Base-by-base conservation (phyloP, 2,113 vertebrate species). In the Chamaetylas fuelleborni region DNA sequence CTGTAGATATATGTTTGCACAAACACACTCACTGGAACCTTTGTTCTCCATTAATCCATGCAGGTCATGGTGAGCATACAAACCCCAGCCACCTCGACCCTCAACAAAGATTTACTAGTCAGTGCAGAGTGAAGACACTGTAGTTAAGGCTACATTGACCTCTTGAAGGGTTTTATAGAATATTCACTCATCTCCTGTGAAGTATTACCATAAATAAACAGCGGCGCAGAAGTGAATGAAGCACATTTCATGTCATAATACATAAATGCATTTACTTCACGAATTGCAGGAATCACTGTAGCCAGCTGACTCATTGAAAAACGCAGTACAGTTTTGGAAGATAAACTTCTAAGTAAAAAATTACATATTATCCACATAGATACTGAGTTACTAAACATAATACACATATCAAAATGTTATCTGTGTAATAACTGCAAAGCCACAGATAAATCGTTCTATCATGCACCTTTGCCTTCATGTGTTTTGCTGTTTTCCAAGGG, bases 31-130 rank as follows among this genome's bases (percentile, higher is more conserved):
- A 51, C 82, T 89, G 71, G 81, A 94, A 97, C 93, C 92, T 94
- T 96, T 96, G 93, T 92, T 86, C 94, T 92, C 88, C 5, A 0
- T 69, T 96, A 96, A 94, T 94, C 94, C 88, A 57, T 12, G 19
- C 66, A 82, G 93, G 94, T 95, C 93, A 87, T 61, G 81, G 88
- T 91, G 61, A 96, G 78, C 93, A 93, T 38, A 93, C 83, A 97
- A 94, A 93, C 81, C 74, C 64, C 91, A 81, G 71, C 74, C 86
- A 87, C 86, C 73, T 93, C 3, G 2, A 81, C 92, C 77, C 60
- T 87, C 91, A 86, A 42, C 92, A 65, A 74, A 90, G 94, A 90
- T 88, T 96, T 92, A 90, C 85, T 53, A 71, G 85, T 74, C 74
- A 67, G 18, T 83, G 67, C 85, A 77, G 56, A 92, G 62, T 40